These are phyloP conservation scores for Pachypeltis micranthus DNA, from an alignment of 1,140 invertebrate species.

Conservation along the genomic window DNA sequence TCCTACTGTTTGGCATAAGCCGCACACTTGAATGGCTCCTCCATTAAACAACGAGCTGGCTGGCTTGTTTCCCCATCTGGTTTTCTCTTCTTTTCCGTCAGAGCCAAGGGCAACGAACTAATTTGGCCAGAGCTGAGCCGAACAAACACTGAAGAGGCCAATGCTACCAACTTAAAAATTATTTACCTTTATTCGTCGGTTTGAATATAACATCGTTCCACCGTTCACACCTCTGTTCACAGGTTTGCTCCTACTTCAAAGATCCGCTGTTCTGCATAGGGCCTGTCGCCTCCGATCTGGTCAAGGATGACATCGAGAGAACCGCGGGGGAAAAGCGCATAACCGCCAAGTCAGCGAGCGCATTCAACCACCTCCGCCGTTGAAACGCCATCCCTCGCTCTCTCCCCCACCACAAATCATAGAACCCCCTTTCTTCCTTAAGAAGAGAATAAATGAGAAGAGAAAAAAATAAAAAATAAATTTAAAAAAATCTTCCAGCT, in stretches of 20 bases:
- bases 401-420: not conserved
- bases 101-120: too few species aligned
- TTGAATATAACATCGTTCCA: too few species aligned
- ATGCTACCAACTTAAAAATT: too few species aligned
- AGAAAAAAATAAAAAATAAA: not conserved
- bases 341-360: conserved; percentile 38
- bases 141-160: too few species aligned
- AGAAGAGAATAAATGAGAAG: not conserved
- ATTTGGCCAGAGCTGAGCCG: too few species aligned
- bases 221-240: conserved; percentile 25
- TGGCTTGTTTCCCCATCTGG: too few species aligned
- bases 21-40: too few species aligned
- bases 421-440: not conserved
- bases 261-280: conserved; percentile 80
- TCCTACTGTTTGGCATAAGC: too few species aligned
- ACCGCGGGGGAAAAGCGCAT: conserved; percentile 67
- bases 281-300: conserved; percentile 63
- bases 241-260: conserved; percentile 83
- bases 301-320: conserved; percentile 55
- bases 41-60: too few species aligned
- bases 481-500: not conserved
- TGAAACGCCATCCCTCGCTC: not conserved
- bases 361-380: conserved; percentile 6
- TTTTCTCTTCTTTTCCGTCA: too few species aligned
- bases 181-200: too few species aligned